Evolutionary conservation across 2,113 vertebrate species (phyloP), one percentile per base, ranked within the genome.

Genomic region (Proteles cristata): DNA sequence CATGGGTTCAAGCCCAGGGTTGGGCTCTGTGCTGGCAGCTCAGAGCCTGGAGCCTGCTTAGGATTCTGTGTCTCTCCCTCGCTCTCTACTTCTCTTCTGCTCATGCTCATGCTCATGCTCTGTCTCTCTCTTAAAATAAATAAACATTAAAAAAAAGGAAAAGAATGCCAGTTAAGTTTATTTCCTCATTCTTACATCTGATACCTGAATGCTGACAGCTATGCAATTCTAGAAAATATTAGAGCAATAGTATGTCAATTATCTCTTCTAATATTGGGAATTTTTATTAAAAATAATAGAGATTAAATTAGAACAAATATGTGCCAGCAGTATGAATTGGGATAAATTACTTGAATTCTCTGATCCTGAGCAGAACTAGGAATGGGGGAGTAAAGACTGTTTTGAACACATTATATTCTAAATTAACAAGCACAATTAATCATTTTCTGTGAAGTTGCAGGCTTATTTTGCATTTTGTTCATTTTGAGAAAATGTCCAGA

Each of bases 261-360:
- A 48, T 95, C 43, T 76, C 1, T 87, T 65, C 10, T 23, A 9
- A 87, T 35, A 68, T 35, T 84, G 10, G 2, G 8, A 39, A 85
- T 61, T 55, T 87, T 81, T 65, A 71, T 73, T 2, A 86, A 77
- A 81, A 88, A 33, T 10, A 93, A 69, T 53, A 28, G 28, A 69
- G 15, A 73, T 35, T 65, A 79, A 66, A 5, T 48, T 73, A 3
- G 28, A 50, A 69, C 4, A 71, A 65, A 25, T 65, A 26, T 19
- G 1, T 2, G 5, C 1, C 71, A 2, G 2, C 2, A 66, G 1
- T 80, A 2, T 31, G 74, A 65, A 33, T 12, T n/a, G 80, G 10
- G 12, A 15, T 25, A 45, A 31, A 50, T 61, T 84, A 33, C 2
- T 71, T 87, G 28, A 93, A 77, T 1, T 63, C 43, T 88, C 1